These are phyloP conservation scores for Ryuthela nishihirai DNA, from an alignment of 2,888 invertebrate species.

Conservation along the genomic window DNA sequence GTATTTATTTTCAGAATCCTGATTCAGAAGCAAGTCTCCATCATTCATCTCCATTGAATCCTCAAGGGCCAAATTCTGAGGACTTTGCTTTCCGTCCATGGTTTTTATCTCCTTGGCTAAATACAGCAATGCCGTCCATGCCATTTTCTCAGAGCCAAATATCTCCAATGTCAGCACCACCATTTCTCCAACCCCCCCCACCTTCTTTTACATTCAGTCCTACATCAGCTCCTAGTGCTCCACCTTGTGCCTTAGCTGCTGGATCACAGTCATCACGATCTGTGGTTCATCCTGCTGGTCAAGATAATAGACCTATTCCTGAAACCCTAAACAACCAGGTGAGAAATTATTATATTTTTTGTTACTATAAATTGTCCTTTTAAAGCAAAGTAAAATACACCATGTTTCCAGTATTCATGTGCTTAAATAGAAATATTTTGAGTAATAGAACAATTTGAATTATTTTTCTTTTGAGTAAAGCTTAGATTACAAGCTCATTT, in stretches of 20 bases:
- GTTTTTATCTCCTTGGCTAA: constrained; percentile 10
- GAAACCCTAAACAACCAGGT: constrained; percentile 38
- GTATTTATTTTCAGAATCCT: constrained; percentile 3
- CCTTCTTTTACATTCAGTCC: constrained; percentile 2
- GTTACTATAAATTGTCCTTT: background rate
- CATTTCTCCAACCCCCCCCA: constrained; percentile 6
- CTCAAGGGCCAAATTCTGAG: constrained; percentile 10
- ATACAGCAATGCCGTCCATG: constrained; percentile 12
- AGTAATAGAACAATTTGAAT: too few relatives aligned
- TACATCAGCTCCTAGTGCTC: background rate
- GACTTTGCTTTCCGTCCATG: constrained; percentile 24
- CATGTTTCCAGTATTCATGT: too few relatives aligned
- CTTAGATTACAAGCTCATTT: too few relatives aligned
- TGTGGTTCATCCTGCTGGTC: constrained; percentile 18
- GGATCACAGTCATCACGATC: constrained; percentile 10
- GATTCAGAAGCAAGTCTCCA: constrained; percentile 6
- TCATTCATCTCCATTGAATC: constrained; percentile 5
- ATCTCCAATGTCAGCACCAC: constrained; percentile 7
- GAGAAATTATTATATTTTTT: background rate
- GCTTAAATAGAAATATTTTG: too few relatives aligned
- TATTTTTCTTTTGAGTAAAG: too few relatives aligned
- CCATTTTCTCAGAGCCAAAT: constrained; percentile 5
- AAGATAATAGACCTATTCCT: constrained; percentile 12
- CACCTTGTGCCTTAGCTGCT: constrained; percentile 1
- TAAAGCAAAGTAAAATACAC: too few relatives aligned